A percentile compares a stretch with the other conserved stretches of the same genome.
Evolutionary conservation across 2,888 invertebrate genomes (phyloP).

Genomic region (Luperina testacea): DNA sequence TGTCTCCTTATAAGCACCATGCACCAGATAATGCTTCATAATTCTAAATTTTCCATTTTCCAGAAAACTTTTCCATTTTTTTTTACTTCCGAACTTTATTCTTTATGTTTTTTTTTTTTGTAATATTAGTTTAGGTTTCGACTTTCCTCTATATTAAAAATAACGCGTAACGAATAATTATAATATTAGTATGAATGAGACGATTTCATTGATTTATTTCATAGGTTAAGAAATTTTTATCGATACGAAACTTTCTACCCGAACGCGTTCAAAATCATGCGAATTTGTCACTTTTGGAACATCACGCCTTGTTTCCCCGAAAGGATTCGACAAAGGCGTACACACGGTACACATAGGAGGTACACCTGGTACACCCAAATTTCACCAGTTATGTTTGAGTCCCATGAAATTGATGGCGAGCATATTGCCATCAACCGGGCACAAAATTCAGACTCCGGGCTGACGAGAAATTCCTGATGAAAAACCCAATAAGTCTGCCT

Average conservation of each 20-base stretch:
- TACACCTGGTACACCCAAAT: too few relatives aligned
- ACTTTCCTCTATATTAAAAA: neutral
- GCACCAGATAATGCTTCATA: neutral
- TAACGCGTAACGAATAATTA: too few relatives aligned
- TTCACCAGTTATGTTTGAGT: too few relatives aligned
- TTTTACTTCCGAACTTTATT: neutral
- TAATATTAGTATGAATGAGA: neutral
- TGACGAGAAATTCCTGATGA: neutral
- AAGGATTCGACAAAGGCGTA: neutral
- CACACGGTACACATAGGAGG: too few relatives aligned
- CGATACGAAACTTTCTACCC: neutral
- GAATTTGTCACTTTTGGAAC: neutral
- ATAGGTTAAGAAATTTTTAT: neutral
- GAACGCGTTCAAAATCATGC: neutral
- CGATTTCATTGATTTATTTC: neutral
- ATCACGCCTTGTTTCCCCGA: neutral
- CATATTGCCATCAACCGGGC: neutral
- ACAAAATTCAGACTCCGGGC: neutral
- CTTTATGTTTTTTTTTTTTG: neutral
- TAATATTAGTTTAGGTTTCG: neutral
- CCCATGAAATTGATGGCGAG: too few relatives aligned
- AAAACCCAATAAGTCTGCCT: neutral
- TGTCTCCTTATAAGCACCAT: neutral
- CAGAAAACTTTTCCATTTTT: neutral
- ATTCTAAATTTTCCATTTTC: too few relatives aligned